Base-by-base conservation (phyloP, 53 echinoderm and acorn worm species). In the Stichopus horrens region DNA sequence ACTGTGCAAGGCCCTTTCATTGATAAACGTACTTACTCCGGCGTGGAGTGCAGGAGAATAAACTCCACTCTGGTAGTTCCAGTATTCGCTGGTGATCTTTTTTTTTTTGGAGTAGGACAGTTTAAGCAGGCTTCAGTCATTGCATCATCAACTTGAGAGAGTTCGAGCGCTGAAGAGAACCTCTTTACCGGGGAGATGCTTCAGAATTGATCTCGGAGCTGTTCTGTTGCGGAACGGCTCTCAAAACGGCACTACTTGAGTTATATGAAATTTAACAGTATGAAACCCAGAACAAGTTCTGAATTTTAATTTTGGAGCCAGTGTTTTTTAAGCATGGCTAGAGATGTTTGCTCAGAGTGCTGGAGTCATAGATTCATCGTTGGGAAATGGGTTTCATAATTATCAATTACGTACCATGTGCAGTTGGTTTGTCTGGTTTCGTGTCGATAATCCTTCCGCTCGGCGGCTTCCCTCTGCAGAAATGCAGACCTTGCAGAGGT, bases 181-280 rank as follows among this genome's bases (percentile, higher is more conserved):
- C 37, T 68, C n/a, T 71, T 71, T 71, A 20, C 71, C 71, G 7
- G 71, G 37, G 18, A 18, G 71, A 71, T 71, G 71, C 71, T 71
- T 71, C 71, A 71, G 71, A 71, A 71, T 71, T 71, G 71, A 18
- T 71, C 71, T 71, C 19, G 71, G 71, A 71, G 71, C 71, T 71
- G 71, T 71, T 71, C 16, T 71, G 4, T 13, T 18, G 18, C 14
- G 19, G 18, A 71, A 71, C 71, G 6, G n/a, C 14, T 71, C 71
- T 71, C 19, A 20, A 37, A 71, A 71, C 71, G 18, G 19, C 71
- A 71, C 71, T 71, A 71, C 71, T 71, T 71, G 71, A 71, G 16
- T 8, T 13, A 63, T 16, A 63, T 10, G 63, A 63, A 9, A 71
- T 13, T 71, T 18, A 18, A 71, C 71, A 71, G 71, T 18, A 71